These are phyloP conservation scores for Chalcosyrphus nemorum DNA, from an alignment of 2,888 invertebrate species.

Conservation along the genomic window DNA sequence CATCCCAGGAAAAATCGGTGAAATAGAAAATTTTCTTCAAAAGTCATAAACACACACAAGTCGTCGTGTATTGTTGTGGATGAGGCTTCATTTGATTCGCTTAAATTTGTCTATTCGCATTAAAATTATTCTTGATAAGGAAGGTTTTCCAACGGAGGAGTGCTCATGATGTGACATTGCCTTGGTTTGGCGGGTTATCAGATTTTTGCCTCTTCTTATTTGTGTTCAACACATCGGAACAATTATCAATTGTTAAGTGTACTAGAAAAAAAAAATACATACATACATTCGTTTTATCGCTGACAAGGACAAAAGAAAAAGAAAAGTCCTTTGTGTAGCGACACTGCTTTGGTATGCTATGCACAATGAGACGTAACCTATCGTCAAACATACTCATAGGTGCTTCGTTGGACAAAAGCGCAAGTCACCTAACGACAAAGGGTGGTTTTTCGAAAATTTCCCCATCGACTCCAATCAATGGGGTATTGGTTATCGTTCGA, in stretches of 20 bases:
- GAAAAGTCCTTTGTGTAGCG: background rate
- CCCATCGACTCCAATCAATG: constrained; percentile 48
- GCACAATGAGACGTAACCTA: background rate
- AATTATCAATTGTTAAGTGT: constrained; percentile 53
- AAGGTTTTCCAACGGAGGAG: constrained; percentile 8
- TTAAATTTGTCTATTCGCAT: constrained; percentile 45
- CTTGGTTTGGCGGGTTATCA: constrained; percentile 38
- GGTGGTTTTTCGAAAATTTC: constrained; percentile 28
- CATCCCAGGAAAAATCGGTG: constrained; percentile 48
- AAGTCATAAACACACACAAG: constrained; percentile 62
- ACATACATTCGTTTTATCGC: background rate
- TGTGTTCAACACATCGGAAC: constrained; percentile 39
- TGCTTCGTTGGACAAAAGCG: constrained; percentile 32
- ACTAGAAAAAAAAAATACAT: constrained; percentile 11
- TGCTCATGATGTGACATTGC: constrained; percentile 32
- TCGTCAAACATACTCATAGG: background rate
- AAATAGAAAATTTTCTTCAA: constrained; percentile 60
- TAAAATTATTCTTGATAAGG: constrained; percentile 36
- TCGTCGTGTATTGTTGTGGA: constrained; percentile 33
- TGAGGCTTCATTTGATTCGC: constrained; percentile 55
- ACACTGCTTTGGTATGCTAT: background rate
- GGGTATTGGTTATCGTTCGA: constrained; percentile 35
- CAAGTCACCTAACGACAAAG: constrained; percentile 47
- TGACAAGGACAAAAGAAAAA: background rate
- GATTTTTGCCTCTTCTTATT: constrained; percentile 10